Base-by-base conservation (phyloP, 2,113 vertebrate genomes). In the Pomatorhinus ruficollis region DNA sequence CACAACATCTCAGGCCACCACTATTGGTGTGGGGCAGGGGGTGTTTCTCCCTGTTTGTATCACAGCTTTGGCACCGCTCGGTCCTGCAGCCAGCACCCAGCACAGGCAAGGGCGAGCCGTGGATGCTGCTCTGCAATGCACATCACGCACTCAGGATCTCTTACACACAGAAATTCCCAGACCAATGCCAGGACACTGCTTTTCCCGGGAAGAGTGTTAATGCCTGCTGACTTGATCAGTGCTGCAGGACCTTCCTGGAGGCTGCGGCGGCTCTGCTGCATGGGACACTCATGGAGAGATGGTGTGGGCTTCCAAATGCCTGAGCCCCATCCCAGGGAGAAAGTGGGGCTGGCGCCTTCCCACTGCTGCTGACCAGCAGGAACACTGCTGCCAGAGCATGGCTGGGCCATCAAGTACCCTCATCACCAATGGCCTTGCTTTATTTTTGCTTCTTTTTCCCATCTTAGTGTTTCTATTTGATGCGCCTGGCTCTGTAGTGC, bases 31-130 rank as follows among this genome's bases (percentile, higher is more conserved):
- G 54, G 74, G 60, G 39, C 68, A 35, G 63, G 33, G 16, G 15
- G 10, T 42, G 16, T 22, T 83, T 35, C 76, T 77, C 69, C 30
- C 11, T 6, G 15, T 39, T 42, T 31, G 42, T 7, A 20, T 2
- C 0, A 1, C 6, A 23, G 12, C 19, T 44, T 16, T 2, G 1
- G 47, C 63, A 76, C 8, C 0, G 0, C 44, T 83, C 50, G 25
- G 30, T 23, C 6, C 1, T 12, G 49, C 63, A 47, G 53, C 33
- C 5, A 1, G 69, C 11, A n/a, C 11, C 19, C 4, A 0, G 76
- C 66, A 40, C 2, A 2, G 52, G 60, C 2, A 1, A 30, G 61
- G 31, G 21, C 1, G 44, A 66, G 25, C 1, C 0, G 9, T 7
- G 45, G 54, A 12, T 33, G 63, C 40, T 60, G 80, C 56, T 64